Conservation (phyloP, 2,113 vertebrate genomes). For the Candoia aspera region DNA sequence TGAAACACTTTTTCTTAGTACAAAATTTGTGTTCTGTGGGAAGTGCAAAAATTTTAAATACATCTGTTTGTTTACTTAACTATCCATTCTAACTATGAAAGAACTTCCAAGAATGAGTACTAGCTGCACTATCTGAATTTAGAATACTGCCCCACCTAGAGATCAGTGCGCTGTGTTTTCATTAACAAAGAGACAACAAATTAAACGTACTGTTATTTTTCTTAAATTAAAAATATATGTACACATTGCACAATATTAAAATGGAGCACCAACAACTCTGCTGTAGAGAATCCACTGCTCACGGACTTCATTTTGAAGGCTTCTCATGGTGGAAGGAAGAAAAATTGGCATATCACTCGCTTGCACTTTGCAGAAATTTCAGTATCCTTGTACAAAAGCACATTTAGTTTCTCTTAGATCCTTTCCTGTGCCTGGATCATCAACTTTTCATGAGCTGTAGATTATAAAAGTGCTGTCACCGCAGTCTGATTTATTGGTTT, state of each 20-base stretch:
- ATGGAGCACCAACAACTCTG: constrained; percentile 71
- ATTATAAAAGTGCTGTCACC: constrained; percentile 73
- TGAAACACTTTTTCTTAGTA: neutral
- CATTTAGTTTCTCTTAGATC: constrained; percentile 53
- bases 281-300: constrained; percentile 66
- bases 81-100: neutral
- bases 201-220: constrained; percentile 56
- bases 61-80: neutral
- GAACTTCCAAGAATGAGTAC: neutral
- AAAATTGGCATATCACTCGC: constrained; percentile 56
- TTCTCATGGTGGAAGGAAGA: constrained; percentile 63
- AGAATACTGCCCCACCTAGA: neutral
- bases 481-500: constrained; percentile 69
- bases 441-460: constrained; percentile 32
- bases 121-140: neutral
- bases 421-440: constrained; percentile 52
- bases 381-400: constrained; percentile 72
- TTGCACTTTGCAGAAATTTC: constrained; percentile 61
- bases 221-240: constrained; percentile 76
- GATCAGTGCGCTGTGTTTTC: constrained; percentile 41
- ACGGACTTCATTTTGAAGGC: constrained; percentile 60
- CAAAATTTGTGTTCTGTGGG: neutral
- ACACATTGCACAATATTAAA: constrained; percentile 78
- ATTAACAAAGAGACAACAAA: constrained; percentile 40
- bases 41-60: neutral